A percentile compares a stretch with the other conserved stretches of the same genome.
Evolutionary conservation across 2,888 invertebrate genomes (phyloP).

Genomic region (Selenia dentaria): DNA sequence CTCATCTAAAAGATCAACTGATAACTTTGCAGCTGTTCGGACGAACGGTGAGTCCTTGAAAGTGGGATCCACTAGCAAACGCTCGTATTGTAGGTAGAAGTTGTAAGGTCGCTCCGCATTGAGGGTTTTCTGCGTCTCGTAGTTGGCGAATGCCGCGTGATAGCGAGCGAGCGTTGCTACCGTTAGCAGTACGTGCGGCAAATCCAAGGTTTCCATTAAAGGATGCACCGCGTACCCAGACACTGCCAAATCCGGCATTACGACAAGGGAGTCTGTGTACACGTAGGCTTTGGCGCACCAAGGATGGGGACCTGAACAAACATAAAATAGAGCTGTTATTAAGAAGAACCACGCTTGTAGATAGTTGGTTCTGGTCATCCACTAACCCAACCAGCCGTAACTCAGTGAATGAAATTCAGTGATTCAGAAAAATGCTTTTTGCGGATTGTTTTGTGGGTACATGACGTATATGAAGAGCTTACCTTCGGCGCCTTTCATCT

Average conservation of each 20-base stretch:
- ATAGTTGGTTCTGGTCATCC: too few relatives aligned
- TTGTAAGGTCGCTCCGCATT: slow-evolving; percentile 36
- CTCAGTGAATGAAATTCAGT: too few relatives aligned
- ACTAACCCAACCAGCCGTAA: too few relatives aligned
- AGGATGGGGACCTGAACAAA: slow-evolving; percentile 46
- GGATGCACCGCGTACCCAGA: slow-evolving; percentile 54
- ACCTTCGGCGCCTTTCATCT: slow-evolving; percentile 45
- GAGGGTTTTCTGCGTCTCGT: slow-evolving; percentile 46
- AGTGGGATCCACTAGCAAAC: slow-evolving; percentile 49
- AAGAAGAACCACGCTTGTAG: too few relatives aligned
- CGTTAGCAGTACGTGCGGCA: slow-evolving; percentile 48
- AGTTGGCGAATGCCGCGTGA: slow-evolving; percentile 65
- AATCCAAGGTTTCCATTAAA: slow-evolving; percentile 46
- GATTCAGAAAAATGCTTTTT: too few relatives aligned
- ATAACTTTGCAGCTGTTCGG: slow-evolving; percentile 55
- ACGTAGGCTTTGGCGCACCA: slow-evolving; percentile 60
- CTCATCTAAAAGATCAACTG: slow-evolving; percentile 48
- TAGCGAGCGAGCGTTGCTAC: slow-evolving; percentile 57
- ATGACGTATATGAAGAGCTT: slow-evolving; percentile 13
- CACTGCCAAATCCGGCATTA: slow-evolving; percentile 62
- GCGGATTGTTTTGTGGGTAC: too few relatives aligned
- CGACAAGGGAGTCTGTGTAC: slow-evolving; percentile 55
- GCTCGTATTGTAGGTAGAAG: slow-evolving; percentile 44
- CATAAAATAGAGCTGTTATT: neutral
- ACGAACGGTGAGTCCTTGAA: slow-evolving; percentile 59